These are phyloP conservation scores for Drosophila algonquin DNA, from an alignment of 2,888 invertebrate species.

Conservation along the genomic window DNA sequence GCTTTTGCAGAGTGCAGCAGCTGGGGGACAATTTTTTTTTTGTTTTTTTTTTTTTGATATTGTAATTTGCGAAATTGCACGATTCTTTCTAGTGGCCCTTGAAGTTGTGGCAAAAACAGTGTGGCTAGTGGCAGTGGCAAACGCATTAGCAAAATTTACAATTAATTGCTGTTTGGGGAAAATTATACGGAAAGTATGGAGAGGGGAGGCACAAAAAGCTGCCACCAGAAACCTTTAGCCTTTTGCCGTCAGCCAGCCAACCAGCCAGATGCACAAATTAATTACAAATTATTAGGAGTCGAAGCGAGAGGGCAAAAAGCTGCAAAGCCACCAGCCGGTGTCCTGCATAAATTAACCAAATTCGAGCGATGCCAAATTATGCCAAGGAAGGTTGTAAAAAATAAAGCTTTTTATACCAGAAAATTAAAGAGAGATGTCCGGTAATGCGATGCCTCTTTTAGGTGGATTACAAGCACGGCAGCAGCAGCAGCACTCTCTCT, in stretches of 20 bases:
- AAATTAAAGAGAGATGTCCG: neutral
- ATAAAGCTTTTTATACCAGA: neutral
- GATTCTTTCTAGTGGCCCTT: neutral
- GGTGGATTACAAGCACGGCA: too few relatives aligned
- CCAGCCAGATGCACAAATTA: constrained; percentile 70
- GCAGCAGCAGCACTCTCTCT: too few relatives aligned
- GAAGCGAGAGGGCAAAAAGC: neutral
- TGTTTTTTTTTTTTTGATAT: constrained; percentile 53
- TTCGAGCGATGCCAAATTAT: constrained; percentile 2
- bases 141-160: constrained; percentile 73
- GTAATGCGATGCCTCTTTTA: too few relatives aligned
- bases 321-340: constrained; percentile 40
- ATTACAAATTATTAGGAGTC: constrained; percentile 69
- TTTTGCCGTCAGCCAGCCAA: neutral
- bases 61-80: constrained; percentile 60
- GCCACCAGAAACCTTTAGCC: constrained; percentile 9
- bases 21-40: constrained; percentile 56
- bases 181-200: constrained; percentile 31
- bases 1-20: constrained; percentile 29
- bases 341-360: constrained; percentile 71
- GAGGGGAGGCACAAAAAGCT: constrained; percentile 40
- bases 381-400: neutral
- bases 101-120: constrained; percentile 23
- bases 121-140: constrained; percentile 3
- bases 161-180: constrained; percentile 60